phyloP scores from a whole-genome alignment of 2,113 vertebrate genomes.

The Psilopsiagon aymara region DNA sequence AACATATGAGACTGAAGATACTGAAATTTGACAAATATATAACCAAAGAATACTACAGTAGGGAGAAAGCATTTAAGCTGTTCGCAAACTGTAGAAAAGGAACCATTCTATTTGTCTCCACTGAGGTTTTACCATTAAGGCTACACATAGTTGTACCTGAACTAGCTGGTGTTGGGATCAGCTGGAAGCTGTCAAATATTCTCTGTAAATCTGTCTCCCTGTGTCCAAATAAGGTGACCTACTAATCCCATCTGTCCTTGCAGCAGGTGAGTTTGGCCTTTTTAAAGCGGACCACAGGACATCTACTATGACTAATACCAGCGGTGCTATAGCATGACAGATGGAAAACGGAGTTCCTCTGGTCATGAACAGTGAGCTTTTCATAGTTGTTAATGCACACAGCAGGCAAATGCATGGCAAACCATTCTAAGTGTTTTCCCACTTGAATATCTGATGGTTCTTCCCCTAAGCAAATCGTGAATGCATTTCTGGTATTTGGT shows the following conservation, averaged over 20 bases:
- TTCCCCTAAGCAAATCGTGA: neutral
- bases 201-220: neutral
- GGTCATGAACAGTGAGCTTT: neutral
- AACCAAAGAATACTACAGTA: neutral
- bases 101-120: neutral
- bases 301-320: neutral
- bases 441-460: neutral
- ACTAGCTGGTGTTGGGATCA: neutral
- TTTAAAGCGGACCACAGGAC: neutral
- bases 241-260: neutral
- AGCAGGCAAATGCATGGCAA: neutral
- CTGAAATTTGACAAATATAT: neutral
- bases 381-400: neutral
- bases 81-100: neutral
- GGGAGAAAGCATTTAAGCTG: neutral
- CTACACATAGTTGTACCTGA: neutral
- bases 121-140: neutral
- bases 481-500: neutral
- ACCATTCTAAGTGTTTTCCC: neutral
- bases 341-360: neutral
- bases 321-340: neutral
- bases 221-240: neutral
- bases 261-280: neutral
- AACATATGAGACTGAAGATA: neutral
- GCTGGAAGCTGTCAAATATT: neutral